phyloP scores from a whole-genome alignment of 2,113 vertebrate species.

The sheep (Ovis aries) region ARS-UI_Ramb_v3.0 NC_056060.1:27761501-27762000 shows the following conservation, averaged over 20 bases:
- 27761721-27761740: background rate
- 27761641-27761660: background rate
- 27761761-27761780: background rate
- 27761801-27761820: background rate
- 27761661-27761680: background rate
- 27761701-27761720: background rate
- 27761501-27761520: background rate
- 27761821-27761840: background rate
- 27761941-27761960: background rate
- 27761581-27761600: background rate
- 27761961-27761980: background rate
- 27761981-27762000: background rate
- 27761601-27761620: background rate
- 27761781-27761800: background rate
- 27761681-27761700: background rate
- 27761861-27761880: background rate
- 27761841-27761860: background rate
- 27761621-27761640: background rate
- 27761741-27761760: background rate
- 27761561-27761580: background rate
- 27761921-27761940: background rate
- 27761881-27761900: background rate
- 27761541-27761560: background rate
- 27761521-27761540: background rate
- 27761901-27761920: background rate